phyloP scores from a whole-genome alignment of 53 echinoderm and acorn worm species.

The Pentamera pediparva region DNA sequence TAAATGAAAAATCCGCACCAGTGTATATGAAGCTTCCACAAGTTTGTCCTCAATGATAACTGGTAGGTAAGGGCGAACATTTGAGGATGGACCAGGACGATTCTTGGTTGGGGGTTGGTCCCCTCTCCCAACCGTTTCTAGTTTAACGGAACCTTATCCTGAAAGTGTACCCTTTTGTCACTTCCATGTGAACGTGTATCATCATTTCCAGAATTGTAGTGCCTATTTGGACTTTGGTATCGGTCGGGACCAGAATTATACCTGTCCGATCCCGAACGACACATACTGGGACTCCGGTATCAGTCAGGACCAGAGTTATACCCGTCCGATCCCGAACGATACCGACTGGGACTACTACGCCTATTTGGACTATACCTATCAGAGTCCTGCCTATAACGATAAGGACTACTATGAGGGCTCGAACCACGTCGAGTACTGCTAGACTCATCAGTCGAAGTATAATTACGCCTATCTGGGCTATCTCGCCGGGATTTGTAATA shows the following conservation, averaged over 20 bases:
- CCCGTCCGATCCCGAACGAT: not conserved
- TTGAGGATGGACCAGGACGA: not conserved
- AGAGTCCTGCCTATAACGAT: no score
- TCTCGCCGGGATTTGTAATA: no score
- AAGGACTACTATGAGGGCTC: no score
- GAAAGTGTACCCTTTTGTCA: not conserved
- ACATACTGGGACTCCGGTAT: not conserved
- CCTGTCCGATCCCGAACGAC: no score
- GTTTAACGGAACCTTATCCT: not conserved
- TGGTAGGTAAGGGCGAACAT: not conserved
- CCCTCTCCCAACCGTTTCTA: not conserved
- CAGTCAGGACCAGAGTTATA: not conserved
- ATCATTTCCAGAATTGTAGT: not conserved
- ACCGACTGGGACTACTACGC: no score
- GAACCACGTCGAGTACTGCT: no score
- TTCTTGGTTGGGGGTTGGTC: not conserved
- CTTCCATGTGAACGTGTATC: not conserved
- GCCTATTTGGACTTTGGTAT: not conserved
- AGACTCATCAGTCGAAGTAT: no score
- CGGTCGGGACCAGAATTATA: not conserved
- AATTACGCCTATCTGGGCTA: no score
- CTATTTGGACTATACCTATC: no score
- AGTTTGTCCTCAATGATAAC: not conserved
- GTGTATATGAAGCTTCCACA: not conserved
- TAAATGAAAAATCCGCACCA: not conserved